phyloP scores from a whole-genome alignment of 2,888 invertebrate genomes.

The Meteorus cinctellus region DNA sequence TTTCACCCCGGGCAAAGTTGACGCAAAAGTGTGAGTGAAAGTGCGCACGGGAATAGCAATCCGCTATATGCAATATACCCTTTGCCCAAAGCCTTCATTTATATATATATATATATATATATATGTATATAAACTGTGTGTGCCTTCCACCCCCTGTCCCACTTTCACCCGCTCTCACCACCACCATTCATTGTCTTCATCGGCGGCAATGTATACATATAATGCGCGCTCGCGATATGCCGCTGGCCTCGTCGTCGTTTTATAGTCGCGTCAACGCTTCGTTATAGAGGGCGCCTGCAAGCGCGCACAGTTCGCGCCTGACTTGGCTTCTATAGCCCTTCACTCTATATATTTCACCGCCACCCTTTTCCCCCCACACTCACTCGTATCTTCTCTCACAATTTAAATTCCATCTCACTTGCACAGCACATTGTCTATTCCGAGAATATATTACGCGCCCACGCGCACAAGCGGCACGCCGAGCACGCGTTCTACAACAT shows the following conservation, averaged over 20 bases:
- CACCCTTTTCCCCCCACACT: constrained; percentile 28
- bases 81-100: constrained; percentile 67
- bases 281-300: constrained; percentile 61
- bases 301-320: constrained; percentile 60
- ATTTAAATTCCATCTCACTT: constrained; percentile 59
- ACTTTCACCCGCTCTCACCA: neutral
- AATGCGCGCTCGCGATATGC: constrained; percentile 29
- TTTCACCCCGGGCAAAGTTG: constrained; percentile 69
- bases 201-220: constrained; percentile 12
- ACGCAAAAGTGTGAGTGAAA: constrained; percentile 52
- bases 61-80: constrained; percentile 57
- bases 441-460: constrained; percentile 71
- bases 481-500: constrained; percentile 48
- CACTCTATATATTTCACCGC: constrained; percentile 19
- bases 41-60: neutral
- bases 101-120: constrained; percentile 21
- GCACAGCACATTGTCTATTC: constrained; percentile 69
- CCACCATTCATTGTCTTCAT: constrained; percentile 18
- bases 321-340: constrained; percentile 62
- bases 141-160: neutral
- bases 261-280: constrained; percentile 72
- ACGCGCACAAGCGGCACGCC: constrained; percentile 58
- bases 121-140: constrained; percentile 1
- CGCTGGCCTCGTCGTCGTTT: constrained; percentile 65
- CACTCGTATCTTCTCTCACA: constrained; percentile 16